These are phyloP conservation scores for Tetragnatha versicolor DNA, from an alignment of 1,140 invertebrate genomes.

Conservation along the genomic window DNA sequence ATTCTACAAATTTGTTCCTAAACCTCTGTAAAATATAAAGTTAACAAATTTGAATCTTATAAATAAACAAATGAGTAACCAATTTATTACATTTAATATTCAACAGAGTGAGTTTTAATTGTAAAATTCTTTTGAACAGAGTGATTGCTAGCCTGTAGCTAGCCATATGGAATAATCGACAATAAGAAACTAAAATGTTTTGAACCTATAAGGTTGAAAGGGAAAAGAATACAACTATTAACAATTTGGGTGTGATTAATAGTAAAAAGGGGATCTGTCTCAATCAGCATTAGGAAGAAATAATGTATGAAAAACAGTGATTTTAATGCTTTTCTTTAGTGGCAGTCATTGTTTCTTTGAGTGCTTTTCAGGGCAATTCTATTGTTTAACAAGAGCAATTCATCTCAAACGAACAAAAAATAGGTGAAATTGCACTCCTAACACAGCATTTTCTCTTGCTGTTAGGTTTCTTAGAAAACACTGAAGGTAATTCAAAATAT, in stretches of 20 bases:
- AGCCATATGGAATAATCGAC: not conserved
- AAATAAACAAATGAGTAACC: not conserved
- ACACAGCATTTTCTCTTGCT: not conserved
- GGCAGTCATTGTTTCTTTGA: too few relatives aligned
- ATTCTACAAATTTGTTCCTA: conserved; percentile 63
- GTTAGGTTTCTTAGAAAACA: too few relatives aligned
- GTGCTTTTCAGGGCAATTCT: too few relatives aligned
- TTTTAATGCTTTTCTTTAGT: too few relatives aligned
- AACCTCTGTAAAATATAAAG: conserved; percentile 62
- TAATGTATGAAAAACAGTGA: too few relatives aligned
- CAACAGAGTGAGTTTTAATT: not conserved
- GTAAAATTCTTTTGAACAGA: not conserved
- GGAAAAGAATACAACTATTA: too few relatives aligned
- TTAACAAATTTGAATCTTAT: not conserved
- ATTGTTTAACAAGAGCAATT: too few relatives aligned
- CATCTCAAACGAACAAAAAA: too few relatives aligned
- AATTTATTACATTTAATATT: not conserved
- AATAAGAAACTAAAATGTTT: not conserved
- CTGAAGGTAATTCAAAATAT: too few relatives aligned
- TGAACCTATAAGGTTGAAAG: not conserved
- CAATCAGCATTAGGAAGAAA: too few relatives aligned
- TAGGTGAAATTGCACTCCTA: not conserved
- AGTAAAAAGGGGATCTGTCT: too few relatives aligned
- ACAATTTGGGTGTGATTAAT: too few relatives aligned
- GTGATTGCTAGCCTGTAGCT: not conserved